A percentile compares a stretch with the other conserved stretches of the same genome.
Conservation (phyloP, 53 echinoderm and acorn worm species). For the Echinarachnius parma region DNA sequence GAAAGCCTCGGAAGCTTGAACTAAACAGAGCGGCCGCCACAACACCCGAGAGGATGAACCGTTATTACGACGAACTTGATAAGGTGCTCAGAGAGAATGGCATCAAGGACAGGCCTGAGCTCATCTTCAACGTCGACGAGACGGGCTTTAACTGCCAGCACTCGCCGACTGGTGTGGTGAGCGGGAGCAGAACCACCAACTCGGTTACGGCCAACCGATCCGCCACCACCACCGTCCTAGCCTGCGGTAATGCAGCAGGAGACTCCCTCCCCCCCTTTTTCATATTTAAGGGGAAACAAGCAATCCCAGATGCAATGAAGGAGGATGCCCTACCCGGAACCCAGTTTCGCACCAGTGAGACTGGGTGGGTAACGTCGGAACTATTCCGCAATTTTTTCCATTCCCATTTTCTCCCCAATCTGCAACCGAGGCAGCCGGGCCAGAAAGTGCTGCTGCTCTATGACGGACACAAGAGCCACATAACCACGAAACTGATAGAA, state of each 20-base stretch:
- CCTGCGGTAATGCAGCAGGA: neutral
- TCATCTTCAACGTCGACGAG: slow-evolving; percentile 27
- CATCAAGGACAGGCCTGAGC: too few species aligned
- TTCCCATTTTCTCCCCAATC: neutral
- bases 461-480: slow-evolving; percentile 28
- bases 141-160: slow-evolving; percentile 36
- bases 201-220: neutral
- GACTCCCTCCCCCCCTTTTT: slow-evolving; percentile 7
- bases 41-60: too few species aligned
- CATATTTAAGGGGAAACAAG: slow-evolving; percentile 24
- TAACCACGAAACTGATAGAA: slow-evolving; percentile 43
- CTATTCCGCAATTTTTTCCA: slow-evolving; percentile 13
- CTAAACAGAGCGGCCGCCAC: too few species aligned
- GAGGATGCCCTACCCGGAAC: slow-evolving; percentile 1
- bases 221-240: slow-evolving; percentile 11
- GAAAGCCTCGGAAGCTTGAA: too few species aligned
- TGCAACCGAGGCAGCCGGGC: neutral
- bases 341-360: slow-evolving; percentile 7
- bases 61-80: too few species aligned
- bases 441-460: slow-evolving; percentile 16
- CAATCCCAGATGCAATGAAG: neutral
- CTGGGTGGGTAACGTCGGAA: slow-evolving; percentile 19
- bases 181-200: neutral
- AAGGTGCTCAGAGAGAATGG: too few species aligned
- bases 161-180: slow-evolving; percentile 10